Percentiles rank a stretch among this genome's conserved stretches.
Evolutionary conservation across 1,140 invertebrate genomes (phyloP).

Genomic region (Melipona quadrifasciata): DNA sequence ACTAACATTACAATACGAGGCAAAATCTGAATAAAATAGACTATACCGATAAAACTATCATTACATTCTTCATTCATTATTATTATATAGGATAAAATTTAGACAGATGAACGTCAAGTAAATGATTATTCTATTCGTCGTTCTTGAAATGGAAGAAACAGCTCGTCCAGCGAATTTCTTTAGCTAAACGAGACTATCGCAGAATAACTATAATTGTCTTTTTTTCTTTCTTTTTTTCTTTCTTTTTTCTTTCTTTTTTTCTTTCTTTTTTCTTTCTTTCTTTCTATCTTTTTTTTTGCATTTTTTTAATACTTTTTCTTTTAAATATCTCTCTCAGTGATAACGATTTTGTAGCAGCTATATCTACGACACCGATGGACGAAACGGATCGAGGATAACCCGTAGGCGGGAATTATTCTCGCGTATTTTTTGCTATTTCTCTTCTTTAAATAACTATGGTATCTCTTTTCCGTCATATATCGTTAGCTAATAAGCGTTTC

Average conservation of each 20-base stretch:
- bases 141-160: conserved; percentile 21
- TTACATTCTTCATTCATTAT: neutral
- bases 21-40: neutral
- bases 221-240: conserved; percentile 12
- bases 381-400: conserved; percentile 62
- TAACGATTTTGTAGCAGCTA: conserved; percentile 59
- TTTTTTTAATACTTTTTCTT: conserved; percentile 1
- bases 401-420: conserved; percentile 28
- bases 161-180: neutral
- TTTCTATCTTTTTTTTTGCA: conserved; percentile 1
- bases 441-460: conserved; percentile 44
- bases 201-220: conserved; percentile 25
- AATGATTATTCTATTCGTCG: neutral
- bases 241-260: neutral
- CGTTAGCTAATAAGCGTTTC: conserved; percentile 30
- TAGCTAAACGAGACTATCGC: neutral
- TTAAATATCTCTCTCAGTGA: conserved; percentile 17
- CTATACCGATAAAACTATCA: neutral
- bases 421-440: neutral
- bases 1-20: neutral
- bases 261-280: neutral
- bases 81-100: neutral
- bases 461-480: conserved; percentile 48
- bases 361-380: conserved; percentile 72
- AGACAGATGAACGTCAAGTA: neutral